Percentiles rank a stretch among this genome's conserved stretches.
Evolutionary conservation across 2,113 vertebrate species (phyloP).

Genomic region (Burhinus oedicnemus): DNA sequence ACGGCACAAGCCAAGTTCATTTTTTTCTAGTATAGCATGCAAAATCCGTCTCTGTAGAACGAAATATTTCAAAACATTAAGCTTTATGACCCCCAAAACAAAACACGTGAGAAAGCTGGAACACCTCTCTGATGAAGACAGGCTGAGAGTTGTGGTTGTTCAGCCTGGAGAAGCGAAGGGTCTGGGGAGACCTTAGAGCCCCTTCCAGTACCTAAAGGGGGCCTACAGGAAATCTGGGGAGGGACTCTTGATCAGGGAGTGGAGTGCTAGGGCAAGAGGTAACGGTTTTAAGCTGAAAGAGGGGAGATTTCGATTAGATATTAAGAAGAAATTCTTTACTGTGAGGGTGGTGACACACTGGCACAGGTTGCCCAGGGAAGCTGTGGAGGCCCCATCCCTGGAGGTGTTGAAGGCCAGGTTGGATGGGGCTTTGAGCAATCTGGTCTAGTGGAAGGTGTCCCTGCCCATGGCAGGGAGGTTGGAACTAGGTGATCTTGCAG

Average conservation of each 20-base stretch:
- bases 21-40: not conserved
- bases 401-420: not conserved
- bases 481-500: not conserved
- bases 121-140: not conserved
- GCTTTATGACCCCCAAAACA: not conserved
- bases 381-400: not conserved
- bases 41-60: not conserved
- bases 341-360: too few relatives aligned
- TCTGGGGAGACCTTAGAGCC: not conserved
- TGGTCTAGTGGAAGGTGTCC: not conserved
- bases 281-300: not conserved
- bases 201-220: not conserved
- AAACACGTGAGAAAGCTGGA: fast-evolving
- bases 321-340: not conserved
- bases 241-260: not conserved
- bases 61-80: not conserved
- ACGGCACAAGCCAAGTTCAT: not conserved
- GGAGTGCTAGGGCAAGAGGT: not conserved
- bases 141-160: not conserved
- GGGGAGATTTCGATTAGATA: not conserved
- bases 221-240: not conserved
- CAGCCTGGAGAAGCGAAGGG: not conserved
- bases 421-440: not conserved
- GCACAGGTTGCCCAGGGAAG: not conserved
- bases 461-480: not conserved